A percentile compares a stretch with the other conserved stretches of the same genome.
Conservation (phyloP, 2,797 vertebrate species). For the Miichthys miiuy region DNA sequence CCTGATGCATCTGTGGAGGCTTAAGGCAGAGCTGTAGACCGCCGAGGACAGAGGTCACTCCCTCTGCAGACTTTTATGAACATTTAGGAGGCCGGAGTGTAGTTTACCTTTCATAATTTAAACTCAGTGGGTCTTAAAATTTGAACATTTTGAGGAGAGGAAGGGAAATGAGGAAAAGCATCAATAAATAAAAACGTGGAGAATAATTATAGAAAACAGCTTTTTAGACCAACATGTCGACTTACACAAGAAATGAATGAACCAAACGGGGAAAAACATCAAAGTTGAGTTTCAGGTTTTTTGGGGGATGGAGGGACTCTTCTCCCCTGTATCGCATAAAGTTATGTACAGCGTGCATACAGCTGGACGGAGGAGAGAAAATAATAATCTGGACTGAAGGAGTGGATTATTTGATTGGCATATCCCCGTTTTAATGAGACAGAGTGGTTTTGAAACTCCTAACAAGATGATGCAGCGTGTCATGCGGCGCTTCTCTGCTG, state of each 20-base stretch:
- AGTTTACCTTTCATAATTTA: neutral
- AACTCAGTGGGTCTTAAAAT: neutral
- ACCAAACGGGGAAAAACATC: neutral
- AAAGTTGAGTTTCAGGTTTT: neutral
- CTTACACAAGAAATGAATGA: neutral
- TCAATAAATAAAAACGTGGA: neutral
- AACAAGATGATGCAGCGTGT: constrained; percentile 25
- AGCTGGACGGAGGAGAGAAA: neutral
- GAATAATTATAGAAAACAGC: neutral
- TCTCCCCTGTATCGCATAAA: neutral
- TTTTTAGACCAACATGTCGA: neutral
- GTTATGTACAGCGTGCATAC: neutral
- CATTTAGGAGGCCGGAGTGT: neutral
- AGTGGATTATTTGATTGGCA: neutral
- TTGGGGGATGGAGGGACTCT: neutral
- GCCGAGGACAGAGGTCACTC: neutral
- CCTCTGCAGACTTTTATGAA: neutral
- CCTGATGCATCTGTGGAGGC: neutral
- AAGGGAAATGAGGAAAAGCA: neutral
- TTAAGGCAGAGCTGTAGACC: neutral
- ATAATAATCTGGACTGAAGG: neutral
- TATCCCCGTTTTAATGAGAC: constrained; percentile 22
- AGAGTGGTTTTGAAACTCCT: constrained; percentile 12
- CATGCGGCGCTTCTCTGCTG: constrained; percentile 12
- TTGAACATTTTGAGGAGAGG: neutral